Evolutionary conservation across 2,113 vertebrate genomes (phyloP), one percentile per base, ranked within the genome.

Genomic region (Oryzias celebensis): DNA sequence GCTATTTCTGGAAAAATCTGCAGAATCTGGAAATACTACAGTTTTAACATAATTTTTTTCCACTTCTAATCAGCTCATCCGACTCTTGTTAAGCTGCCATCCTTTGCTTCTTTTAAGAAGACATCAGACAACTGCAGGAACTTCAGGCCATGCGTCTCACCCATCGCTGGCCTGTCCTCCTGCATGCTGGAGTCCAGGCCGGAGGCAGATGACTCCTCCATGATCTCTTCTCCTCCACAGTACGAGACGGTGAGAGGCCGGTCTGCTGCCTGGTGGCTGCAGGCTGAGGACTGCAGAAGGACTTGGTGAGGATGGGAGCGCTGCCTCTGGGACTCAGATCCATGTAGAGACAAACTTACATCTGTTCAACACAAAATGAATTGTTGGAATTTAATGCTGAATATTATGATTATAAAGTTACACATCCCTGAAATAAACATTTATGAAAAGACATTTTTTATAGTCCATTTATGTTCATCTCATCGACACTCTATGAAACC

Each of bases 291-390:
- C 79, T 86, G 93, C 81, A 68, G 84, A 54, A 80, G 87, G 88
- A 89, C 90, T 85, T 88, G 92, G 93, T 77, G 92, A 89, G 87
- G 91, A 80, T 92, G 92, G 85, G 87, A 91, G 84, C 90, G 88
- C 87, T 86, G 92, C 48, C 75, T 87, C 81, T 73, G 7, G 76
- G 92, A 92, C 92, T 96, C 94, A 93, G 91, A 94, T 94, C 94
- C 94, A 96, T 96, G 93, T 92, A 96, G 92, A 93, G 93, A 95
- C 59, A 93, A 91, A 89, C 93, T 96, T 92, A 94, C 91, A 93
- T 94, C 95, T 97, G 68, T n/a, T 52, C 86, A 87, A 74, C 75
- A 89, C 49, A 92, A 91, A 77, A 66, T 2, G 22, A 22, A 2
- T 5, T 49, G 24, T 6, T 28, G 26, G 26, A 5, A 28, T 24